Evolutionary conservation across 2,888 invertebrate genomes (phyloP).

Genomic region (Oithona nana): DNA sequence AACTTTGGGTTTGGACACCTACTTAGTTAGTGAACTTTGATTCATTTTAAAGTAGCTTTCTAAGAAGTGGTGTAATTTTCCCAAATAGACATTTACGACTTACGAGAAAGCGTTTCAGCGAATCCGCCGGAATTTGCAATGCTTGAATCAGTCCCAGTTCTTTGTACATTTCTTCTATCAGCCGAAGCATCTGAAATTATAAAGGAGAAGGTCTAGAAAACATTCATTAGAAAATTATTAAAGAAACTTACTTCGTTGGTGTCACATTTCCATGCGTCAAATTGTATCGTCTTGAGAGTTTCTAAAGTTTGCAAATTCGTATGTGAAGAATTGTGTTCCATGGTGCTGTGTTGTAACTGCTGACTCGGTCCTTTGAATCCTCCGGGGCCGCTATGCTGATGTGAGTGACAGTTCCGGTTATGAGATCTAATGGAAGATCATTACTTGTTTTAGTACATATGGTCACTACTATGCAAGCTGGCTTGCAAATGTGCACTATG

Average conservation of each 20-base stretch:
- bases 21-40: neutral
- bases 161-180: conserved; percentile 12
- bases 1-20: too few species aligned
- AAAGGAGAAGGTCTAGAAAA: neutral
- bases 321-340: too few species aligned
- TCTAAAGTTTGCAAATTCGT: too few species aligned
- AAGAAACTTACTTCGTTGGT: conserved; percentile 27
- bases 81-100: neutral
- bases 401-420: too few species aligned
- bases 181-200: conserved; percentile 3
- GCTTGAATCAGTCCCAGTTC: conserved; percentile 11
- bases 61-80: neutral
- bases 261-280: conserved; percentile 32
- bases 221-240: neutral
- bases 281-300: conserved; percentile 20
- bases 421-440: too few species aligned
- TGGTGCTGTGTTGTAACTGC: too few species aligned
- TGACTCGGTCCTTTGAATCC: too few species aligned
- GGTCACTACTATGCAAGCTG: too few species aligned
- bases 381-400: too few species aligned
- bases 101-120: conserved; percentile 6
- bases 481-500: too few species aligned
- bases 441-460: too few species aligned
- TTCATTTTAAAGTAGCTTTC: neutral
- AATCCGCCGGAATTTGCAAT: neutral